Base-by-base conservation (phyloP, 2,113 vertebrate species). In the Clupea harengus region DNA sequence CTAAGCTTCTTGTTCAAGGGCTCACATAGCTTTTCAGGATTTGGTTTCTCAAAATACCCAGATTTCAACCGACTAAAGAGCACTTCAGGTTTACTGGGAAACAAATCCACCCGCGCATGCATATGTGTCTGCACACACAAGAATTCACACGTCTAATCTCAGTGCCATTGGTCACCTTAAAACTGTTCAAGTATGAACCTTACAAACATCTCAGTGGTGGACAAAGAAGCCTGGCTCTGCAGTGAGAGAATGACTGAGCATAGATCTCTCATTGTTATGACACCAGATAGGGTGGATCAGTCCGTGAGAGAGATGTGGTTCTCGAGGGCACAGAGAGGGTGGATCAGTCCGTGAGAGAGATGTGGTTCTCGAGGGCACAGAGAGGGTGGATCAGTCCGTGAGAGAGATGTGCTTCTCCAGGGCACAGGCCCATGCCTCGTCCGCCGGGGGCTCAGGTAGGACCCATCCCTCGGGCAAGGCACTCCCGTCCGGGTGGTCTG, bases 401-500 rank as follows among this genome's bases (percentile, higher is more conserved):
- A 46, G 39, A 18, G 44, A 32, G 47, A 47, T 32, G 50, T 28
- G 28, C 83, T 45, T n/a, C 88, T 95, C 94, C 86, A 98, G 85
- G 52, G 96, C 95, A 0, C 95, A 95, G 67, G 96, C 96, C 98
- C 98, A 99, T 39, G 91, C 86, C 87, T 96, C 96, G 72, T 92
- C 96, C 83, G 96, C 91, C 10, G 98, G 98, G 28, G 90, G 88
- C 28, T 92, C 93, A 0, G 98, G 98, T 45, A 98, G 92, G 88
- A 99, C 93, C 98, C 98, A 99, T 85, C 94, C 95, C 90, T 95
- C 96, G 88, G 98, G 97, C 90, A 99, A 86, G 0, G 90, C 87
- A 87, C 94, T 96, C 89, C 96, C 96, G 82, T 97, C 96, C 0
- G 96, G 96, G 88, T 97, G 96, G 90, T 97, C 96, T 5, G 91